Evolutionary conservation across 30 jellyfish, hydroid and myxozoan genomes (phyloP).

Genomic region (Cassiopea xamachana): DNA sequence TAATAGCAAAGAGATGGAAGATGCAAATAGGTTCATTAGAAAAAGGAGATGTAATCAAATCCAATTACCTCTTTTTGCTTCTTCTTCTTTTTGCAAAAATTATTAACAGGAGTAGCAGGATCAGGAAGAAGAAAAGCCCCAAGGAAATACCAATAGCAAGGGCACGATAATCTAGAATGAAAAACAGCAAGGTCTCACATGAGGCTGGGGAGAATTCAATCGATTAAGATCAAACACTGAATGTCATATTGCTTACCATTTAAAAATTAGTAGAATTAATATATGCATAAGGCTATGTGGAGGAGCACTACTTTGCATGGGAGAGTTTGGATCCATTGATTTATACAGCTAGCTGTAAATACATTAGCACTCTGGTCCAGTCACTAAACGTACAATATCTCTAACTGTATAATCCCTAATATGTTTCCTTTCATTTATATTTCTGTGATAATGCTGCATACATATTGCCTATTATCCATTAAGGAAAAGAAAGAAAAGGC

Average conservation of each 20-base stretch:
- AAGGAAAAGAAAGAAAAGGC: background rate
- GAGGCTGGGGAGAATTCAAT: background rate
- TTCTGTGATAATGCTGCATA: background rate
- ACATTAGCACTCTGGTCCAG: no score
- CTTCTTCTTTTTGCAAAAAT: slow-evolving; percentile 16
- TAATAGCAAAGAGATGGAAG: background rate
- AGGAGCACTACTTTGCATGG: no score
- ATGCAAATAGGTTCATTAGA: background rate
- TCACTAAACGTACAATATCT: no score
- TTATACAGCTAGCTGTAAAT: no score
- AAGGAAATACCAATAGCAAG: slow-evolving; percentile 26
- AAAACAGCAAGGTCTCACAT: background rate
- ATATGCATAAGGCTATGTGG: no score
- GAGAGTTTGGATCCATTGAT: no score
- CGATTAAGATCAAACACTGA: background rate
- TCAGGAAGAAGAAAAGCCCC: slow-evolving; percentile 1
- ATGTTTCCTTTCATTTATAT: background rate
- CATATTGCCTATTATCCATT: background rate
- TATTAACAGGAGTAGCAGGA: slow-evolving; percentile 23
- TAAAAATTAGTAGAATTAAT: no score
- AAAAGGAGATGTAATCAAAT: background rate
- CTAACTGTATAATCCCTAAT: no score
- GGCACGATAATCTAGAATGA: slow-evolving; percentile 15
- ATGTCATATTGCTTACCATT: no score
- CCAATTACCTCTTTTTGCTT: background rate